Conservation (phyloP, 1,140 invertebrate species). For the Colletes gigas region DNA sequence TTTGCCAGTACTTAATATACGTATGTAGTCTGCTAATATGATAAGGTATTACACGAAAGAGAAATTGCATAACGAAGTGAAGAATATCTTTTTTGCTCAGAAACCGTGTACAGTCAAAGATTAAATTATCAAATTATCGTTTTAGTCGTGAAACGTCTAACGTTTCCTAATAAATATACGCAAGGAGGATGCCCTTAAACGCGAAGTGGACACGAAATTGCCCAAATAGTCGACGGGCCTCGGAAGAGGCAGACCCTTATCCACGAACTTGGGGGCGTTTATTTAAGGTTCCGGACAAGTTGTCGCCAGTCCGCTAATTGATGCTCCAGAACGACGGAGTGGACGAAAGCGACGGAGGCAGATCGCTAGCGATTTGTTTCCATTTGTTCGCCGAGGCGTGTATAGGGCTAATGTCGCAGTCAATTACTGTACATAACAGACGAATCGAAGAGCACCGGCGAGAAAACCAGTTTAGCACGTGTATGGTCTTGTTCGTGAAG, state of each 20-base stretch:
- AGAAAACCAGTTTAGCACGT: conserved; percentile 61
- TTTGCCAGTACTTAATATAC: no score
- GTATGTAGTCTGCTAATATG: no score
- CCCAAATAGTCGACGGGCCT: neutral
- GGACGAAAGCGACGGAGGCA: conserved; percentile 38
- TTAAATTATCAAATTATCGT: no score
- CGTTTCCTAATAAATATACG: neutral
- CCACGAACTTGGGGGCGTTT: conserved; percentile 34
- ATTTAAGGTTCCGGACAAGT: conserved; percentile 51
- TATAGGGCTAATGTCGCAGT: conserved; percentile 53
- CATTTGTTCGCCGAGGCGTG: conserved; percentile 55
- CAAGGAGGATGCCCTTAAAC: conserved; percentile 9
- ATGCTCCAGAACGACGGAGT: conserved; percentile 30
- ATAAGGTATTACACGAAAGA: no score
- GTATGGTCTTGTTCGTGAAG: conserved; percentile 46
- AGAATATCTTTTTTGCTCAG: no score
- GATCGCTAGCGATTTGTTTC: conserved; percentile 58
- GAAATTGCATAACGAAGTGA: no score
- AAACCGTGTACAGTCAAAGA: no score
- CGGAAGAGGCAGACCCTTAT: neutral
- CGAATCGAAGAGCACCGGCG: conserved; percentile 57
- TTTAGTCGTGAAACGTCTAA: no score
- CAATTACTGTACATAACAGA: conserved; percentile 61
- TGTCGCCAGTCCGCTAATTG: conserved; percentile 56
- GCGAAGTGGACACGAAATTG: conserved; percentile 6